Evolutionary conservation across 35 echinoderm and acorn worm genomes (phyloP).

Genomic region (Chiridota heheva): DNA sequence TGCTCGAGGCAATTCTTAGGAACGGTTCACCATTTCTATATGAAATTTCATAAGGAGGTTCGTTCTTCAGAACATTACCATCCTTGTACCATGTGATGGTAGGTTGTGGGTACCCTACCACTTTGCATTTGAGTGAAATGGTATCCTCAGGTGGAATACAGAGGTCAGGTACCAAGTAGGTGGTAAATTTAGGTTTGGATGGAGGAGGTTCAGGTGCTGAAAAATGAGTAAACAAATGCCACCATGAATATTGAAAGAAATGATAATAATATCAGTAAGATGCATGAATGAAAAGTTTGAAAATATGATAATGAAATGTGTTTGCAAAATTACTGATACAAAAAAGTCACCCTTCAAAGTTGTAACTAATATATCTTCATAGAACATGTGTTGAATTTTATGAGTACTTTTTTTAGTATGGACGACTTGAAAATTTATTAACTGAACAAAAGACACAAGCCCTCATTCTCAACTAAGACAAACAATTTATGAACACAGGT

Average conservation of each 20-base stretch:
- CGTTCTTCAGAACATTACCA: slow-evolving; percentile 40
- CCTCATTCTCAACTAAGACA: not conserved
- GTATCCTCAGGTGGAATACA: slow-evolving; percentile 34
- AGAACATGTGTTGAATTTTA: no score
- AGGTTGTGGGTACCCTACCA: slow-evolving; percentile 60
- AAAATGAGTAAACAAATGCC: not conserved
- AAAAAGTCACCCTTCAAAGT: not conserved
- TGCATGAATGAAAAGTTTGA: not conserved
- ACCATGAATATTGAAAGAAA: not conserved
- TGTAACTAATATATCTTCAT: no score
- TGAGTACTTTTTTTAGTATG: not conserved
- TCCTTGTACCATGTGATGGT: slow-evolving; percentile 84
- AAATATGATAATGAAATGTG: not conserved
- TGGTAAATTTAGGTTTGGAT: slow-evolving; percentile 10
- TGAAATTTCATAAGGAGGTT: slow-evolving; percentile 41
- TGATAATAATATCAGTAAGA: not conserved
- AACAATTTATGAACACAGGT: not conserved
- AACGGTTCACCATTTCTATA: slow-evolving; percentile 54
- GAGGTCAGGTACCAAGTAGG: slow-evolving; percentile 9
- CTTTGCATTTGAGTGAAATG: slow-evolving; percentile 38
- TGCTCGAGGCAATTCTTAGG: slow-evolving; percentile 45
- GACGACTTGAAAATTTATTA: not conserved
- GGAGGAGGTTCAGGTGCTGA: slow-evolving; percentile 15
- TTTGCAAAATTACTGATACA: not conserved
- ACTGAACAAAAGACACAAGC: not conserved